These are phyloP conservation scores for Oryzias celebensis DNA, from an alignment of 2,113 vertebrate species.

Conservation along the genomic window DNA sequence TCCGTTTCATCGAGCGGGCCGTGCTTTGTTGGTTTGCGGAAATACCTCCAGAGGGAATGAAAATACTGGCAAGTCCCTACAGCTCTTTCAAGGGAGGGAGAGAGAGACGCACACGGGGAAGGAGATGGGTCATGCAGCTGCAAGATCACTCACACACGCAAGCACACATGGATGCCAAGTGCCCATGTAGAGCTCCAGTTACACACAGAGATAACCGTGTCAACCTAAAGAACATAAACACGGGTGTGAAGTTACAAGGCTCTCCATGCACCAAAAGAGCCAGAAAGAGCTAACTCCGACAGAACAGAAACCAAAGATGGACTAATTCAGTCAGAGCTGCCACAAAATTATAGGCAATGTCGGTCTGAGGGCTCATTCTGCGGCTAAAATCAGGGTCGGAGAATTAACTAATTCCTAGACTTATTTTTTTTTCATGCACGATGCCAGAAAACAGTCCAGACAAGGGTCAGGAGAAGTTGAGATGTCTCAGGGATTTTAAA, in stretches of 20 bases:
- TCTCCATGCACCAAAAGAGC: constrained; percentile 40
- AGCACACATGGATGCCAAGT: constrained; percentile 50
- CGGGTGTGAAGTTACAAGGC: constrained; percentile 61
- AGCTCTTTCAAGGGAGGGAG: constrained; percentile 65
- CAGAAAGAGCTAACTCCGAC: constrained; percentile 38
- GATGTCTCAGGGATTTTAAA: constrained; percentile 6
- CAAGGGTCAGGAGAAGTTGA: constrained; percentile 29
- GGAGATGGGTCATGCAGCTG: constrained; percentile 67
- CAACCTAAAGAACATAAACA: constrained; percentile 77
- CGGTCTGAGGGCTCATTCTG: constrained; percentile 26
- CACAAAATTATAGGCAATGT: constrained; percentile 46
- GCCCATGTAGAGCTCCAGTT: constrained; percentile 66
- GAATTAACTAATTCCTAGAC: constrained; percentile 30
- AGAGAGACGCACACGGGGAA: not conserved
- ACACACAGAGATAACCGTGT: constrained; percentile 68
- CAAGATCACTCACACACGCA: constrained; percentile 43
- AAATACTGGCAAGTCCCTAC: constrained; percentile 81
- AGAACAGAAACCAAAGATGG: constrained; percentile 46
- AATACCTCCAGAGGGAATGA: constrained; percentile 82
- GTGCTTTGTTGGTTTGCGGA: constrained; percentile 80
- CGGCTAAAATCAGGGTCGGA: constrained; percentile 35
- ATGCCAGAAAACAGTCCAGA: constrained; percentile 6
- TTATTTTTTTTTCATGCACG: constrained; percentile 10
- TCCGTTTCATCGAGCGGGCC: constrained; percentile 72
- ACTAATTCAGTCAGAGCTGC: constrained; percentile 37